Base-by-base conservation (phyloP, 2,113 vertebrate species). In the Percopsis transmontana region DNA sequence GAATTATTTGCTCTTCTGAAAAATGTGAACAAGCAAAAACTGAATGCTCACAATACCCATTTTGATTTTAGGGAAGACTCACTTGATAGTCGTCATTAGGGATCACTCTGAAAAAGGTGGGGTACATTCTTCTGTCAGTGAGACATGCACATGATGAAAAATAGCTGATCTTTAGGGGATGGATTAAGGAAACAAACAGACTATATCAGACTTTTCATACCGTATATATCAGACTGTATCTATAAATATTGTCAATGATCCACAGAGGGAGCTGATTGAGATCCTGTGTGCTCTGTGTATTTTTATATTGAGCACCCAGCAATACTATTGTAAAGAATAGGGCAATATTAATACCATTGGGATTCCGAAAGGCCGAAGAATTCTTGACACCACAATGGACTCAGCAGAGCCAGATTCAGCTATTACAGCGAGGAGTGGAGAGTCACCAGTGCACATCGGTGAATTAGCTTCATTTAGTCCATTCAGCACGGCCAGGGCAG, bases 81-180 rank as follows among this genome's bases (percentile, higher is more conserved):
- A 91, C 87, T 79, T 92, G 91, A 63, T 89, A 92, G 65, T 90
- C 83, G 58, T 93, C 92, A 66, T 83, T 91, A 13, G 92, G 92
- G 14, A 92, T 81, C 0, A 91, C 88, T 68, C 91, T 77, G 72
- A 93, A 92, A 72, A 93, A 93, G 9, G 75, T 91, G 7, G 92
- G 92, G 54, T 82, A 90, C 62, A 89, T 53, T 67, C 42, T 85
- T 57, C 87, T 87, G 68, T 93, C 80, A 67, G 85, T 85, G 5
- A 93, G 63, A 77, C 90, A 92, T 2, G 89, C 75, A 70, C 91
- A 92, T 0, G 90, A 88, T 39, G 90, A 90, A 70, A 92, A 90
- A 58, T 91, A 92, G 68, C 91, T 92, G 57, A 91, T 90, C 91
- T 93, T n/a, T n/a, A n/a, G n/a, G n/a, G n/a, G n/a, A n/a, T n/a